Evolutionary conservation across 2,797 vertebrate genomes (phyloP).

Genomic region (Enteromius viviparus): DNA sequence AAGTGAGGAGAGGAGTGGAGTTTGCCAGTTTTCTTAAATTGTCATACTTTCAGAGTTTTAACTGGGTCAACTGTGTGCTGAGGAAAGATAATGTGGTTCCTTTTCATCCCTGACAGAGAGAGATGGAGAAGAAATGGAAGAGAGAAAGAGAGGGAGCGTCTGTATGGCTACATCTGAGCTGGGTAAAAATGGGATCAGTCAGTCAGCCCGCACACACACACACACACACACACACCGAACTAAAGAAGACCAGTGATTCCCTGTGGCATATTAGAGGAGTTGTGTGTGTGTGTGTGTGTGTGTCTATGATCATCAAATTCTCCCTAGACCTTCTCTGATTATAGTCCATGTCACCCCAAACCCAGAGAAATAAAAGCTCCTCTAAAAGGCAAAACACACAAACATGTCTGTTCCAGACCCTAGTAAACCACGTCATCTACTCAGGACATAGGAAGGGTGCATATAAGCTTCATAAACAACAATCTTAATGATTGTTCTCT

Average conservation of each 20-base stretch:
- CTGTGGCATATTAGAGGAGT: conserved; percentile 29
- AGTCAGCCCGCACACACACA: conserved; percentile 29
- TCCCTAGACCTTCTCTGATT: not conserved
- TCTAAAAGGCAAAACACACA: not conserved
- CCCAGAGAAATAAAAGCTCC: not conserved
- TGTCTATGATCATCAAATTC: not conserved
- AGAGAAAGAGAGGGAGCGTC: conserved; percentile 20
- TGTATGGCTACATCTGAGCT: conserved; percentile 33
- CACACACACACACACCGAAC: conserved; percentile 25
- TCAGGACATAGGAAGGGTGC: too few relatives aligned
- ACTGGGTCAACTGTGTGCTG: conserved; percentile 62
- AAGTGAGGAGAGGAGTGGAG: conserved; percentile 39
- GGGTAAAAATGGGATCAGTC: conserved; percentile 56
- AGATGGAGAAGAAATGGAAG: conserved; percentile 36
- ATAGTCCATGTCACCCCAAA: not conserved
- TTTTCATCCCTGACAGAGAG: conserved; percentile 52
- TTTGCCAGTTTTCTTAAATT: conserved; percentile 53
- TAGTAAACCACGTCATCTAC: not conserved
- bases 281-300: not conserved
- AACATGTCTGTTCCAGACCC: not conserved
- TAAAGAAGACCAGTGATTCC: conserved; percentile 35
- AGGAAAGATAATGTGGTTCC: conserved; percentile 54
- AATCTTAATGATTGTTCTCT: too few relatives aligned
- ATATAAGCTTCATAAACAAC: too few relatives aligned
- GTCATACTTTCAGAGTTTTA: conserved; percentile 53